These are phyloP conservation scores for Macropus fuliginosus DNA, from an alignment of 2,797 vertebrate genomes.

Conservation along the genomic window DNA sequence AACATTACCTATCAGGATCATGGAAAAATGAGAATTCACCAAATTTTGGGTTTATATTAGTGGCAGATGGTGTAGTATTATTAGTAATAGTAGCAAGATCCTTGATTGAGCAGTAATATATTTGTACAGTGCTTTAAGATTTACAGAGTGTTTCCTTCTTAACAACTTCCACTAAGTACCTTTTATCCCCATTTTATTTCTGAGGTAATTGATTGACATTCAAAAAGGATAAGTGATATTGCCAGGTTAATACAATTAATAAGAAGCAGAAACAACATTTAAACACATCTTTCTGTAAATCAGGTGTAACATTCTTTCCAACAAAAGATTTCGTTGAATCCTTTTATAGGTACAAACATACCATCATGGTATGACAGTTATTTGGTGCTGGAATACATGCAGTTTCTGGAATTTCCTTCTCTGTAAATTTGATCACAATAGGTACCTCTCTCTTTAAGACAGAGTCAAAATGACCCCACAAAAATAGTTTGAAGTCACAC, in stretches of 20 bases:
- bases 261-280: background rate
- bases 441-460: background rate
- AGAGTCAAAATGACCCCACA: background rate
- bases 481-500: background rate
- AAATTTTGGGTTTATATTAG: background rate
- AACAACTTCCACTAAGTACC: background rate
- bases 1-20: background rate
- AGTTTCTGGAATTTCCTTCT: background rate
- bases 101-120: background rate
- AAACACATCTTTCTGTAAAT: background rate
- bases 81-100: background rate
- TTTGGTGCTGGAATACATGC: background rate
- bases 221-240: background rate
- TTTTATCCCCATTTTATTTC: background rate
- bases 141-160: background rate
- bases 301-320: background rate
- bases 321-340: background rate
- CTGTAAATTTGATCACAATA: background rate
- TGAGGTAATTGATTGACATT: background rate
- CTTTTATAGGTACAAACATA: background rate
- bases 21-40: background rate
- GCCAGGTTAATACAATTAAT: background rate
- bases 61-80: background rate
- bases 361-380: background rate
- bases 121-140: background rate